Conservation (phyloP, 2,888 invertebrate genomes). For the Drosophila sordidapex region DNA sequence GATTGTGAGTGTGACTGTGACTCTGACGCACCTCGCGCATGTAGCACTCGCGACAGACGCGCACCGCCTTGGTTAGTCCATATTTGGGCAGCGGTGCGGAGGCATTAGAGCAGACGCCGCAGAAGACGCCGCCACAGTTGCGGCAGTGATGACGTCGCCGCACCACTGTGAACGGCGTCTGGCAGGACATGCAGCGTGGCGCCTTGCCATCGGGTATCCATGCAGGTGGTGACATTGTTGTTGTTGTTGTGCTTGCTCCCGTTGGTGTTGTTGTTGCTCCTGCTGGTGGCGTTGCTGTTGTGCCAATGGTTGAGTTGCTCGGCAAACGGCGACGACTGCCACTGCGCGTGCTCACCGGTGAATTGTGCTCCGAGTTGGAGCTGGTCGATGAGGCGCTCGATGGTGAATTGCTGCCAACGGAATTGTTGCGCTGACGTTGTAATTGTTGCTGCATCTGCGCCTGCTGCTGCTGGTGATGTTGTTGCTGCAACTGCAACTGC, state of each 20-base stretch:
- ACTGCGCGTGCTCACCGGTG: conserved; percentile 82
- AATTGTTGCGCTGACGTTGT: conserved; percentile 79
- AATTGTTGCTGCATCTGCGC: conserved; percentile 60
- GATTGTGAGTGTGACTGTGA: conserved; percentile 4
- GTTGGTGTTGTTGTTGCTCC: conserved; percentile 32
- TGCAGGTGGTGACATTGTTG: conserved; percentile 88
- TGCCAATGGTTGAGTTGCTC: conserved; percentile 41
- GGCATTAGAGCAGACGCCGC: conserved; percentile 96
- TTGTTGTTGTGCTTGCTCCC: conserved; percentile 46
- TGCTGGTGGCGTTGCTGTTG: conserved; percentile 50
- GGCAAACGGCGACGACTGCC: conserved; percentile 55
- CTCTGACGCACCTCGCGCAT: conserved; percentile 71
- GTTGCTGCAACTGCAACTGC: conserved; percentile 40
- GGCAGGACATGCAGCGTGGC: conserved; percentile 96
- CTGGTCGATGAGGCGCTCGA: conserved; percentile 74
- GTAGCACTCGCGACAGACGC: conserved; percentile 90
- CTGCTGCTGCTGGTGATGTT: conserved; percentile 48
- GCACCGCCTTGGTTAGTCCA: conserved; percentile 96
- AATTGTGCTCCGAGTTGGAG: conserved; percentile 83
- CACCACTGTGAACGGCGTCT: conserved; percentile 96
- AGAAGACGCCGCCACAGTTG: conserved; percentile 97
- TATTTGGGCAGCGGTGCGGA: conserved; percentile 96
- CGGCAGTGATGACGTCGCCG: conserved; percentile 98
- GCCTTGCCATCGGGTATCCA: conserved; percentile 98
- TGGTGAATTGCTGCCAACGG: conserved; percentile 79